These are phyloP conservation scores for Murina feae DNA, from an alignment of 2,113 vertebrate genomes.

Conservation along the genomic window DNA sequence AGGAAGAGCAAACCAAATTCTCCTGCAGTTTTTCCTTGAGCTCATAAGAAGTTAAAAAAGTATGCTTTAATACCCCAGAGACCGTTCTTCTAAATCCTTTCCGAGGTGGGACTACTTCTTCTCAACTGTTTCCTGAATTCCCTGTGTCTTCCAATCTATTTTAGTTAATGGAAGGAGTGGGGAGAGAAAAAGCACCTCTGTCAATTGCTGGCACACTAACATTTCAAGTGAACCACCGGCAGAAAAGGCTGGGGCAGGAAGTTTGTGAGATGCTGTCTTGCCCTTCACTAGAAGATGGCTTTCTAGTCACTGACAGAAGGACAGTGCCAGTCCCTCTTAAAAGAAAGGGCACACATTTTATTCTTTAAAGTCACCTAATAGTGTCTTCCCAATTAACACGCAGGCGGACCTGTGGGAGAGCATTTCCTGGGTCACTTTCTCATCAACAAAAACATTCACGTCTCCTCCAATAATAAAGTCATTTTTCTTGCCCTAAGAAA, in stretches of 20 bases:
- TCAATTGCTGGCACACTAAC: background rate
- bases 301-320: background rate
- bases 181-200: background rate
- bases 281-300: background rate
- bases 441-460: background rate
- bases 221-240: background rate
- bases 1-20: background rate
- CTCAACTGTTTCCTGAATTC: background rate
- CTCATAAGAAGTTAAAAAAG: background rate
- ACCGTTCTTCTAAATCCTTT: background rate
- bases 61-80: background rate
- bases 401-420: background rate
- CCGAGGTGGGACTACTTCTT: background rate
- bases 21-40: background rate
- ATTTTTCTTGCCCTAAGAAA: background rate
- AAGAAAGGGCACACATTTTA: background rate
- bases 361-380: background rate
- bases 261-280: background rate
- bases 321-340: background rate
- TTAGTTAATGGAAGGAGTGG: background rate
- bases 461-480: background rate
- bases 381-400: background rate
- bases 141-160: background rate
- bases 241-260: background rate
- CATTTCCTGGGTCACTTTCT: background rate